Percentiles rank a stretch among this genome's conserved stretches.
Conservation (phyloP, 1,140 invertebrate genomes). For the Drosophila subpulchrella region DNA sequence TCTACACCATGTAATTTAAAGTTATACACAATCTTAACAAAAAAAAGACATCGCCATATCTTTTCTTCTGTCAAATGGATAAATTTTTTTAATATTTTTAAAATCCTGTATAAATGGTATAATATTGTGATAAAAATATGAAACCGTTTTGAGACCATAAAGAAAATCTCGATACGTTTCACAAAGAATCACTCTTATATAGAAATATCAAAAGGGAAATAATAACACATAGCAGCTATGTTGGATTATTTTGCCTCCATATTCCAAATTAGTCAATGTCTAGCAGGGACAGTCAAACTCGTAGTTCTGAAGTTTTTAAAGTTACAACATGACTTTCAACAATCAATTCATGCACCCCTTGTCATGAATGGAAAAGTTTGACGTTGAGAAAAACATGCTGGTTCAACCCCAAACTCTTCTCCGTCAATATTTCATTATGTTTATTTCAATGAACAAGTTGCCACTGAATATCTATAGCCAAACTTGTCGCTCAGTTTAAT, state of each 20-base stretch:
- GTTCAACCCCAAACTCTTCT: not conserved
- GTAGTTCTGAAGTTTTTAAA: not conserved
- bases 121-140: too few species aligned
- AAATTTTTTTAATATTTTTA: too few species aligned
- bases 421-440: conserved; percentile 17
- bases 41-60: too few species aligned
- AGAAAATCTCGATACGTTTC: too few species aligned
- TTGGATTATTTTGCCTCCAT: not conserved
- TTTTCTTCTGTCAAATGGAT: too few species aligned
- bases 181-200: too few species aligned
- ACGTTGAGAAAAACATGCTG: not conserved
- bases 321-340: not conserved
- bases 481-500: conserved; percentile 37
- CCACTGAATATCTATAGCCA: conserved; percentile 16
- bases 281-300: not conserved
- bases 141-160: too few species aligned
- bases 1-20: too few species aligned
- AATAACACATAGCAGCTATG: not conserved
- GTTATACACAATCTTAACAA: too few species aligned
- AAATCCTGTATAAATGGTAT: too few species aligned
- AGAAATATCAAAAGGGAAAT: not conserved
- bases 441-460: conserved; percentile 30
- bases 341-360: conserved; percentile 7
- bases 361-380: conserved; percentile 7
- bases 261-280: not conserved